Percentiles rank a stretch among this genome's conserved stretches.
These are phyloP conservation scores for Acipenser oxyrinchus DNA, from an alignment of 2,797 vertebrate species.

Conservation along the genomic window DNA sequence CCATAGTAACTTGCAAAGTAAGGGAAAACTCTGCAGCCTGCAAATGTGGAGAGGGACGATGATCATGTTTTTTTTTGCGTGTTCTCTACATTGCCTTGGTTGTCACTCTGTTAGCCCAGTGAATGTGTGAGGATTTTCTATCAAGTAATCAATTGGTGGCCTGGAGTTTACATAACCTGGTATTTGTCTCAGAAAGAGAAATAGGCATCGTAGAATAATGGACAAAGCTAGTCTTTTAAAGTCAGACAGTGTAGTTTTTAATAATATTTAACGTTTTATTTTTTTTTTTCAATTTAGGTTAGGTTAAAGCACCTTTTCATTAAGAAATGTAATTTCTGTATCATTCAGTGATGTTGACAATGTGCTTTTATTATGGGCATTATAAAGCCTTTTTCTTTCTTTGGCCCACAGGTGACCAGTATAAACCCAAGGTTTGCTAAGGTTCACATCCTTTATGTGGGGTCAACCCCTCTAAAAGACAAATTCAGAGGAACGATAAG, in stretches of 20 bases:
- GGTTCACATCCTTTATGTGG: conserved; percentile 90
- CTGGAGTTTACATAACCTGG: background rate
- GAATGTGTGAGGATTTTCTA: too few species aligned
- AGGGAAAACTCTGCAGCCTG: conserved; percentile 8
- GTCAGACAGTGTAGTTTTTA: too few species aligned
- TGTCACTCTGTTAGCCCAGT: background rate
- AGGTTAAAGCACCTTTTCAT: background rate
- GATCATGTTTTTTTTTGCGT: too few species aligned
- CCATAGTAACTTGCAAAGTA: conserved; percentile 94
- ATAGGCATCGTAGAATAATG: too few species aligned
- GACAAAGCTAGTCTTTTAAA: too few species aligned
- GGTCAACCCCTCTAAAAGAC: conserved; percentile 85
- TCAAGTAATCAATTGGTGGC: too few species aligned
- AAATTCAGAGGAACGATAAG: conserved; percentile 91
- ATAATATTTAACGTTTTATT: too few species aligned
- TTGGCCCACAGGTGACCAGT: conserved; percentile 72
- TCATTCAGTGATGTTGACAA: background rate
- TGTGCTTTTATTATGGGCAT: background rate
- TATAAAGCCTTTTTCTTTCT: background rate
- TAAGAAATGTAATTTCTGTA: background rate
- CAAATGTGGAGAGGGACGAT: background rate
- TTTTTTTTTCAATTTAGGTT: background rate
- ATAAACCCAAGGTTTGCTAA: conserved; percentile 93
- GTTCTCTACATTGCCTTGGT: too few species aligned
- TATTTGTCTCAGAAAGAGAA: background rate